phyloP scores from a whole-genome alignment of 2,113 vertebrate species.

The Bombycilla garrulus region DNA sequence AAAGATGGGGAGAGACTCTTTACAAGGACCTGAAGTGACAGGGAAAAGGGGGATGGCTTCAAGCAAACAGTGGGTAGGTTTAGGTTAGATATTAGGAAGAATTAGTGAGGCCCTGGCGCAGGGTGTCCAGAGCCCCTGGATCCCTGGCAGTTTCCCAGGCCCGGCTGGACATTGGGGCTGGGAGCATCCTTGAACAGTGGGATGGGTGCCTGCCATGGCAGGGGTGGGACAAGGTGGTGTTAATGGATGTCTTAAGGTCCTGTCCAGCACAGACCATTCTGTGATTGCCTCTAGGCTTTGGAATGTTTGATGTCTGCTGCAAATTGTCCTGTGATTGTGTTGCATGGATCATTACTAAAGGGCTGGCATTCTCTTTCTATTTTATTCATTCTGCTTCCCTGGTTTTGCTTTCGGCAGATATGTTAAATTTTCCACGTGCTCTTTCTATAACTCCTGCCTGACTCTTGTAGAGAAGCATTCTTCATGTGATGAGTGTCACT shows the following conservation, averaged over 20 bases:
- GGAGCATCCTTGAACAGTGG: rapidly evolving
- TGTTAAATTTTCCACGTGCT: not conserved
- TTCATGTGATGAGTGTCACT: not conserved
- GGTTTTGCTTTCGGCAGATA: not conserved
- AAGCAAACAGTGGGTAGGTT: not conserved
- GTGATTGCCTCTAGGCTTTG: not conserved
- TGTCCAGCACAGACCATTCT: not conserved
- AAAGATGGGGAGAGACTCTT: not conserved
- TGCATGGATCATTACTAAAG: too few species aligned
- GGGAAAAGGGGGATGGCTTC: not conserved
- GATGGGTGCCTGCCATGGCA: not conserved
- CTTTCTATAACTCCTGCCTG: not conserved
- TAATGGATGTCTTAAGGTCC: not conserved
- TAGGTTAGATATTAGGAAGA: not conserved
- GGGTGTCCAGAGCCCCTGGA: not conserved
- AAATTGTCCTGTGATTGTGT: not conserved
- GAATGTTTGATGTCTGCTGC: not conserved
- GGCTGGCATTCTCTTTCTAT: not conserved
- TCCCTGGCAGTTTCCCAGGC: not conserved
- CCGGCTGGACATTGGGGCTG: rapidly evolving
- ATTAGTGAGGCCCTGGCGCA: not conserved
- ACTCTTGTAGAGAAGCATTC: not conserved
- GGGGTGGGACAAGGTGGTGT: not conserved
- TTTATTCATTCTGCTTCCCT: not conserved
- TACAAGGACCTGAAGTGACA: not conserved